Conservation (phyloP, 2,888 invertebrate species). For the Cancer borealis region DNA sequence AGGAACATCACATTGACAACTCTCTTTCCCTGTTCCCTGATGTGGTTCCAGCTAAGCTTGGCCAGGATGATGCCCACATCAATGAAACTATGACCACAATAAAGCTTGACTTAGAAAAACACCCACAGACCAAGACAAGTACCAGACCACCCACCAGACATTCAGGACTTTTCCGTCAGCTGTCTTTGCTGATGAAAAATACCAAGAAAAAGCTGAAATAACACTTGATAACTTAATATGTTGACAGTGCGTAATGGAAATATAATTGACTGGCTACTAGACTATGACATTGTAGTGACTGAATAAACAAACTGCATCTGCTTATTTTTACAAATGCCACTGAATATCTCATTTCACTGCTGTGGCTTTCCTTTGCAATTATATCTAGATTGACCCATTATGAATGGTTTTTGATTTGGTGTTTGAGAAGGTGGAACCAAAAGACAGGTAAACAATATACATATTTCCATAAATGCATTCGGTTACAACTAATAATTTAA, state of each 20-base stretch:
- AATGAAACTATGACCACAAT: slow-evolving; percentile 55
- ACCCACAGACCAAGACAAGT: slow-evolving; percentile 46
- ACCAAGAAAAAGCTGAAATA: slow-evolving; percentile 70
- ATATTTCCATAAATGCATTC: background rate
- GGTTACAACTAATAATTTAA: background rate
- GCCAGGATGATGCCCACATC: slow-evolving; percentile 46
- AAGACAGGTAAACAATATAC: background rate
- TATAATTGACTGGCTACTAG: slow-evolving; percentile 34
- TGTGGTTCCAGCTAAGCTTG: slow-evolving; percentile 25
- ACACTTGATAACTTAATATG: slow-evolving; percentile 21
- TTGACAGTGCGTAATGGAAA: slow-evolving; percentile 47
- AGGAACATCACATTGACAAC: slow-evolving; percentile 64
- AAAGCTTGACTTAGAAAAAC: slow-evolving; percentile 53
- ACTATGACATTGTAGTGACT: slow-evolving; percentile 41
- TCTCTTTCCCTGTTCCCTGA: slow-evolving; percentile 49
- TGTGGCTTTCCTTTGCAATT: background rate
- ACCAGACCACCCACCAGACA: slow-evolving; percentile 55
- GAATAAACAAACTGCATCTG: slow-evolving; percentile 45
- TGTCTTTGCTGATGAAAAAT: slow-evolving; percentile 71
- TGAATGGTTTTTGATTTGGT: background rate
- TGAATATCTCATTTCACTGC: background rate
- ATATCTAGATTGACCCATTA: background rate
- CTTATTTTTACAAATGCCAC: slow-evolving; percentile 23
- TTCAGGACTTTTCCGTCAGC: slow-evolving; percentile 73
- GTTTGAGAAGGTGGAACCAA: background rate